Base-by-base conservation (phyloP, 2,888 invertebrate species). In the Noctua pronuba region DNA sequence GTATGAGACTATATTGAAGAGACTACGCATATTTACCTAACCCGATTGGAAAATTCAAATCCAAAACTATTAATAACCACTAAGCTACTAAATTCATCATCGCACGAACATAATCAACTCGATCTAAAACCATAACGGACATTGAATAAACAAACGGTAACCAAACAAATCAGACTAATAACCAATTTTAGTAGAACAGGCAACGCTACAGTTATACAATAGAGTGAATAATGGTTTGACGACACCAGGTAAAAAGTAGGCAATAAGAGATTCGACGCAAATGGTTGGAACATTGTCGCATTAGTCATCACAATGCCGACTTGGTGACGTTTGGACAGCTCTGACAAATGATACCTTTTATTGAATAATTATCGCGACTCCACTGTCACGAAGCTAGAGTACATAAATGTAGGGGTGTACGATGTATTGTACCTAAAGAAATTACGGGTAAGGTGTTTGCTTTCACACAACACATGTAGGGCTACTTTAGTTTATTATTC, bases 261-360 rank as follows among this genome's bases (percentile, higher is more conserved):
- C 93, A 94, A 94, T 95, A 94, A 94, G 94, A 93, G 94, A 93
- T 93, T 92, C 91, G 92, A 92, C 91, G 92, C 93, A 93, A 95
- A 95, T 94, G 92, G 93, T 92, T 92, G 94, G 93, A 93, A 94
- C 94, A 94, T 91, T 93, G 94, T 93, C 92, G 92, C 95, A 95
- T 95, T 95, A 95, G 94, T 95, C 95, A 95, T 95, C 94, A 94
- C 93, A 92, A 92, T 92, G 95, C 94, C 93, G 94, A 95, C 95
- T 95, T 94, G 94, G 90, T 93, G 95, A 95, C 95, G 91, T 94
- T 95, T 92, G 93, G 95, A 95, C 95, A 93, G 92, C 89, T 88
- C 88, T 95, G 95, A 96, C 95, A 95, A 96, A 96, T 96, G 93
- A 94, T 93, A 89, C 91, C 94, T 94, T 95, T 95, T 95, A 96